Conservation (phyloP, 2,888 invertebrate species). For the Melinaea menophilus region DNA sequence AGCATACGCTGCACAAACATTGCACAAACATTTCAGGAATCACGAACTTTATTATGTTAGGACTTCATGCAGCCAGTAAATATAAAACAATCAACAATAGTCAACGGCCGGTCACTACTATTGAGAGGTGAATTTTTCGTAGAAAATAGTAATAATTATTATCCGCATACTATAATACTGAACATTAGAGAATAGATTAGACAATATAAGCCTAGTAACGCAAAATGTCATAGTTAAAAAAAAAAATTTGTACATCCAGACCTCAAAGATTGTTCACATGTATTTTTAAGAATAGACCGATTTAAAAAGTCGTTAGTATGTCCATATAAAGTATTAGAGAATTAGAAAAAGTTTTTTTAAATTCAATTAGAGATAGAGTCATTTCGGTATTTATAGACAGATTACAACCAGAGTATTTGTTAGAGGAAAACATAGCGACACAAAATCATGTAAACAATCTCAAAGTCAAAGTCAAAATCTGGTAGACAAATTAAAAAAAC, state of each 20-base stretch:
- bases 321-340: slow-evolving; percentile 19
- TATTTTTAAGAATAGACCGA: slow-evolving; percentile 20
- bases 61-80: too few relatives aligned
- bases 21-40: too few relatives aligned
- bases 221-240: slow-evolving; percentile 1
- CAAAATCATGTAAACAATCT: neutral
- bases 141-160: neutral
- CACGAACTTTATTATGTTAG: too few relatives aligned
- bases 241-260: slow-evolving; percentile 10
- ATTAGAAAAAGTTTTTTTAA: slow-evolving; percentile 15
- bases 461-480: neutral
- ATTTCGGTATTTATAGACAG: slow-evolving; percentile 24
- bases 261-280: slow-evolving; percentile 11
- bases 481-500: slow-evolving; percentile 2
- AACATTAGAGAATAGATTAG: neutral
- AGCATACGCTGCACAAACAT: too few relatives aligned
- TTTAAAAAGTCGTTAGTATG: slow-evolving; percentile 11
- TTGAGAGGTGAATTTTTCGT: slow-evolving; percentile 37
- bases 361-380: slow-evolving; percentile 10
- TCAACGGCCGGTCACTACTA: slow-evolving; percentile 33
- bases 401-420: slow-evolving; percentile 24
- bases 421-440: neutral
- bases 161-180: slow-evolving; percentile 5
- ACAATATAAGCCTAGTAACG: neutral
- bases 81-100: slow-evolving; percentile 34